Base-by-base conservation (phyloP, 53 echinoderm and acorn worm genomes). In the Mesocentrotus franciscanus region DNA sequence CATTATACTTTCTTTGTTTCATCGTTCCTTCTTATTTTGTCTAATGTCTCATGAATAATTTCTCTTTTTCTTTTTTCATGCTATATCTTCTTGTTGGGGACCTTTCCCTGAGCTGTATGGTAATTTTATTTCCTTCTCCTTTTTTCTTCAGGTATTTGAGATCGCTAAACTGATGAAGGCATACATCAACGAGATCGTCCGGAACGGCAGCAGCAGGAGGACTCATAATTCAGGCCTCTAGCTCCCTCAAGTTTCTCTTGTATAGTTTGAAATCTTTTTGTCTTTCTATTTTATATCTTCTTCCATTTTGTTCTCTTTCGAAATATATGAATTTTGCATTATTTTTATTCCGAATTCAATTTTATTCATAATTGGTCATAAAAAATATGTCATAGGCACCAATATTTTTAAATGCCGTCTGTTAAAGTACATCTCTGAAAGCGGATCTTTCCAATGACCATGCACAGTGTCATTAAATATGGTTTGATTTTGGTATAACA, bases 151-250 rank as follows among this genome's bases (percentile, higher is more conserved):
- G 99, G 99, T 99, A 20, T 98, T 99, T 97, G 99, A 99, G 96
- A 98, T 99, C 70, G 99, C 99, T 83, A 99, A 99, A 89, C 96
- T 99, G 64, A 99, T 99, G 99, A 99, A 99, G 79, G 98, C 99
- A 49, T 99, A 99, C 97, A 99, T 99, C 98, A 99, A 99, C 33
- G 98, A 98, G 94, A 99, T 99, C 49, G 99, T 99, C 83, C 66
- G 97, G 89, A 97, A 79, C 96, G 98, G 27, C 98, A 99, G 75
- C 98, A 93, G 27, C 98, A 98, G 75, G 97, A 93, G n/a, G 85
- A 29, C 1, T 58, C 83, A 56, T 83, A 84, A 84, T 55, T 75
- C 70, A 81, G 42, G 42, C 81, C 36, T 39, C 16, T n/a, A n/a
- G n/a, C n/a, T 81, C 42, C 42, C 81, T 81, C 42, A 5, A 83